phyloP scores from a whole-genome alignment of 2,888 invertebrate species.

The Coelogynopora nodosa region DNA sequence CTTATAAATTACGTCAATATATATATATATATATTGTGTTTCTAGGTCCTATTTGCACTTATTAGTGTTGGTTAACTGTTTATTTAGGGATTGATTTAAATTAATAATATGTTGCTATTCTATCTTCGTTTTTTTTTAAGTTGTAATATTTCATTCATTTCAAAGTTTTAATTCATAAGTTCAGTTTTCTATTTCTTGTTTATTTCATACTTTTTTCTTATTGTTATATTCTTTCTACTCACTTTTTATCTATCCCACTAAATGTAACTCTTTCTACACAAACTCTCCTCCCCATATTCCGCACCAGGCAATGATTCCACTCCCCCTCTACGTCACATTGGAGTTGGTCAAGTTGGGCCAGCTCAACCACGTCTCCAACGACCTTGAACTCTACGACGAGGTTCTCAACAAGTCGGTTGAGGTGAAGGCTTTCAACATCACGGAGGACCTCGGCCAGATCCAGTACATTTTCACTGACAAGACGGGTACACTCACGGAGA shows the following conservation, averaged over 20 bases:
- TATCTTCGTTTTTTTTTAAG: too few species aligned
- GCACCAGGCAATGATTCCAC: slow-evolving; percentile 82
- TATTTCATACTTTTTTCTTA: background rate
- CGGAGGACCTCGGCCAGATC: slow-evolving; percentile 89
- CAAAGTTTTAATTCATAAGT: too few species aligned
- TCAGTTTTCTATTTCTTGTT: too few species aligned
- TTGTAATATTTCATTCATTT: too few species aligned
- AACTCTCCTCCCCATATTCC: background rate
- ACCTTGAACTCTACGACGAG: slow-evolving; percentile 79
- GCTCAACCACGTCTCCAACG: slow-evolving; percentile 88
- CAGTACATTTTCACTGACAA: slow-evolving; percentile 94
- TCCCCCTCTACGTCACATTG: slow-evolving; percentile 90
- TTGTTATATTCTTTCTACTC: background rate
- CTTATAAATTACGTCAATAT: too few species aligned
- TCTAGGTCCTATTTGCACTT: too few species aligned
- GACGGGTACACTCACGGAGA: slow-evolving; percentile 94
- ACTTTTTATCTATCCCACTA: background rate
- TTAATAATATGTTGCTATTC: too few species aligned
- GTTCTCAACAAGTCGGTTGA: slow-evolving; percentile 76
- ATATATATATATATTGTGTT: too few species aligned
- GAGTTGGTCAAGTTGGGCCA: slow-evolving; percentile 92
- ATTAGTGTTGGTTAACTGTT: too few species aligned
- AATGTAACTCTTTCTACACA: too few species aligned
- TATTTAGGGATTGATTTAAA: too few species aligned
- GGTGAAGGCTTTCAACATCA: slow-evolving; percentile 90